Conservation (phyloP, 2,888 invertebrate genomes). For the Oscheius sp. region DNA sequence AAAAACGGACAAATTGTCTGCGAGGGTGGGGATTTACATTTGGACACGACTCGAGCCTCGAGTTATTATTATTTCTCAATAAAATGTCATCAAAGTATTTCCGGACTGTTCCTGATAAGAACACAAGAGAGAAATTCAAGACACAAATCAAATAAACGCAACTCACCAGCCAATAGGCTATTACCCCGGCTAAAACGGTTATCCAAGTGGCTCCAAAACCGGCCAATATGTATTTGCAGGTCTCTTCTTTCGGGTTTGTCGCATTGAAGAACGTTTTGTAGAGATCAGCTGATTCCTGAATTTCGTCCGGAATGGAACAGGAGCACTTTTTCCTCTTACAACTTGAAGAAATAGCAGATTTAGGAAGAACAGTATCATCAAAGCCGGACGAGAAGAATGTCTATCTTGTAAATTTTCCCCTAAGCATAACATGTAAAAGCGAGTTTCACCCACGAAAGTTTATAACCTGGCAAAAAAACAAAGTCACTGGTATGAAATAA, state of each 20-base stretch:
- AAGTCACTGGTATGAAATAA: neutral
- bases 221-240: conserved; percentile 22
- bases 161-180: conserved; percentile 33
- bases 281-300: conserved; percentile 16
- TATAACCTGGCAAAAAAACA: conserved; percentile 15
- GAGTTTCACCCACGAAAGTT: neutral
- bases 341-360: conserved; percentile 9
- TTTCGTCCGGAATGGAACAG: neutral
- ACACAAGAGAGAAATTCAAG: conserved; percentile 6
- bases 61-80: neutral
- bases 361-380: conserved; percentile 9
- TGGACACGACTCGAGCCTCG: neutral
- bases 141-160: neutral
- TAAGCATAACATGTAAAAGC: neutral
- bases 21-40: conserved; percentile 2
- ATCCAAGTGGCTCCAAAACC: conserved; percentile 14
- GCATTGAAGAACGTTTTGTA: conserved; percentile 20
- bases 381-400: neutral
- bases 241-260: neutral
- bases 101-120: conserved; percentile 14
- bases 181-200: conserved; percentile 2
- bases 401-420: too few species aligned
- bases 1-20: neutral
- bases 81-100: conserved; percentile 8
- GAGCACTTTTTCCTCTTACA: neutral